Percentiles rank a stretch among this genome's conserved stretches.
Evolutionary conservation across 2,113 vertebrate species (phyloP).

Genomic region (Parotia lawesii): DNA sequence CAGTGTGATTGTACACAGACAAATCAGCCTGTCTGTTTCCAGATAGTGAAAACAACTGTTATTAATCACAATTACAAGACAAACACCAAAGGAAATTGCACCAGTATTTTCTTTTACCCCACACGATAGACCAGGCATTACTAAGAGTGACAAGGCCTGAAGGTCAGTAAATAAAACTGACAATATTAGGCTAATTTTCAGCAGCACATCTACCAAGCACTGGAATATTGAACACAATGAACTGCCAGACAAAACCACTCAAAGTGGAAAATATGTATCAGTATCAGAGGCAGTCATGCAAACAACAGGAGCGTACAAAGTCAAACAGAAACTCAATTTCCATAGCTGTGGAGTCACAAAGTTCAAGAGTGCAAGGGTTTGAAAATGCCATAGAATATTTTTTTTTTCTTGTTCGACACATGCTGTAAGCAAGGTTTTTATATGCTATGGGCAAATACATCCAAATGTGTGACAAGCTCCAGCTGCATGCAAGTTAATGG

Average conservation of each 20-base stretch:
- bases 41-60: constrained; percentile 89
- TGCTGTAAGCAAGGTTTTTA: not conserved
- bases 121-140: constrained; percentile 63
- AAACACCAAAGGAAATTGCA: constrained; percentile 81
- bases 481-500: not conserved
- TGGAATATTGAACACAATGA: not conserved
- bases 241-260: not conserved
- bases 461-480: not conserved
- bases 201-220: constrained; percentile 46
- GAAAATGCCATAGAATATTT: not conserved
- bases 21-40: constrained; percentile 91
- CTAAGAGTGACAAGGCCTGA: constrained; percentile 76
- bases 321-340: not conserved
- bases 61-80: constrained; percentile 99
- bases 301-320: not conserved
- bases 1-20: constrained; percentile 93
- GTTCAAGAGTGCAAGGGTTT: not conserved
- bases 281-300: not conserved
- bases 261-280: not conserved
- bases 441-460: not conserved
- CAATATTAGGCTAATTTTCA: constrained; percentile 73
- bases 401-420: not conserved
- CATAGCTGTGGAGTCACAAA: not conserved
- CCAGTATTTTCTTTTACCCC: constrained; percentile 76
- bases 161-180: constrained; percentile 81